Evolutionary conservation across 2,113 vertebrate species (phyloP).

Genomic region (Sialia sialis): DNA sequence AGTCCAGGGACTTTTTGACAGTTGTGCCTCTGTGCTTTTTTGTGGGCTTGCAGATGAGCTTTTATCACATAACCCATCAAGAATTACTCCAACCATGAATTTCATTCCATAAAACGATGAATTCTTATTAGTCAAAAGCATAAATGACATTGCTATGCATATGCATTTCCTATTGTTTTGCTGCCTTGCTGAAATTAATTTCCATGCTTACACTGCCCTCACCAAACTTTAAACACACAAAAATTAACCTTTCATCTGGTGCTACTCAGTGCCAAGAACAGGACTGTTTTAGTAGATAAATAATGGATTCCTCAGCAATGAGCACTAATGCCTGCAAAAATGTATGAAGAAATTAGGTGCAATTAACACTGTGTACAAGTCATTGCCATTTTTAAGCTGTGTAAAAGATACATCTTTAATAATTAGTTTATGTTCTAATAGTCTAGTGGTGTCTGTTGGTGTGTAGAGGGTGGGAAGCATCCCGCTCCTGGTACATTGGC

Average conservation of each 20-base stretch:
- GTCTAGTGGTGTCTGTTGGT: neutral
- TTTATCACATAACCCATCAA: neutral
- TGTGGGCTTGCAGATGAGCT: neutral
- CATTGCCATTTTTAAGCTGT: neutral
- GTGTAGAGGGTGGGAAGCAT: neutral
- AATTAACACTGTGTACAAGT: neutral
- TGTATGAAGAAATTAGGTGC: neutral
- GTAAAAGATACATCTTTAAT: neutral
- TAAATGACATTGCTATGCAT: neutral
- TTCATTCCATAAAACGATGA: neutral
- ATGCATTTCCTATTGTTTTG: neutral
- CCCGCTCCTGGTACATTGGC: neutral
- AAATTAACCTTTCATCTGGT: slow-evolving; percentile 35
- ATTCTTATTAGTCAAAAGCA: neutral
- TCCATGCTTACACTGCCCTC: neutral
- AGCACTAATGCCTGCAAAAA: neutral
- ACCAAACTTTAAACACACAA: neutral
- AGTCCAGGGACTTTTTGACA: neutral
- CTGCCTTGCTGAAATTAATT: neutral
- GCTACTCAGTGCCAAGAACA: neutral
- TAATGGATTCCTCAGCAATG: neutral
- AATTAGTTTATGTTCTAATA: neutral
- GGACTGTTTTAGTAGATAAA: neutral
- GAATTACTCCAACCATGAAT: neutral
- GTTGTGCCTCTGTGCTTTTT: neutral